Conservation (phyloP, 2,888 invertebrate species). For the Pemphredon lugubris region DNA sequence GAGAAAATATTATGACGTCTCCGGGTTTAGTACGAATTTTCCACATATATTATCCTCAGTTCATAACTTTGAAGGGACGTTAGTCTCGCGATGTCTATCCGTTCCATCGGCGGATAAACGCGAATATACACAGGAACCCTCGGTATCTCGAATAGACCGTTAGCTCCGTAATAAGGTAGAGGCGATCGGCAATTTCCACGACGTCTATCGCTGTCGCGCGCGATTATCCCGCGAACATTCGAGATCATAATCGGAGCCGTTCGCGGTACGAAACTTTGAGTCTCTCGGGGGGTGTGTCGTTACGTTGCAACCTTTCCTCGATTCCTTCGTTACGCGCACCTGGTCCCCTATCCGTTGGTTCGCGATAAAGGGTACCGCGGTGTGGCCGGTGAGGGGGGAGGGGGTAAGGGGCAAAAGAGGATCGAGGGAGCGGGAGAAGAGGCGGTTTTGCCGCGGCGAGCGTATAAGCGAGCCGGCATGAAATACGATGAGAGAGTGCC, state of each 20-base stretch:
- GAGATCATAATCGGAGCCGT: slow-evolving; percentile 45
- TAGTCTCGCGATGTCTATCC: slow-evolving; percentile 32
- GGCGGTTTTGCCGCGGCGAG: slow-evolving; percentile 56
- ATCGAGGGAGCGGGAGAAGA: slow-evolving; percentile 40
- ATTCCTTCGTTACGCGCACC: slow-evolving; percentile 21
- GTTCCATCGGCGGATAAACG: slow-evolving; percentile 9
- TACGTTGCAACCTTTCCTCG: not conserved
- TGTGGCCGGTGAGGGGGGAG: too few species aligned
- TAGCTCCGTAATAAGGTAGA: slow-evolving; percentile 46
- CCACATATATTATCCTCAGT: slow-evolving; percentile 29
- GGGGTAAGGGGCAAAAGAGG: slow-evolving; percentile 36
- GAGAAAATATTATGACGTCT: not conserved
- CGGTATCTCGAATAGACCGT: slow-evolving; percentile 31
- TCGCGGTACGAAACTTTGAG: slow-evolving; percentile 6
- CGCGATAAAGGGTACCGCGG: not conserved
- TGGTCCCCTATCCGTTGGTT: not conserved
- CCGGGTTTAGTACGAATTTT: not conserved
- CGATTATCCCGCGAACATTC: slow-evolving; percentile 48
- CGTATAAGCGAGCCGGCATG: slow-evolving; percentile 67
- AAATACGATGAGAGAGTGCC: slow-evolving; percentile 80
- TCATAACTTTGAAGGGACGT: slow-evolving; percentile 22
- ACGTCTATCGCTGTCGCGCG: slow-evolving; percentile 39
- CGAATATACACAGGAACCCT: slow-evolving; percentile 16
- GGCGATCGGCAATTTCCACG: slow-evolving; percentile 43
- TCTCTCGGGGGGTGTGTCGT: slow-evolving; percentile 10